Evolutionary conservation across 92 coral and sea anemone species (phyloP).

Genomic region (Umimayanthus chanpuru): DNA sequence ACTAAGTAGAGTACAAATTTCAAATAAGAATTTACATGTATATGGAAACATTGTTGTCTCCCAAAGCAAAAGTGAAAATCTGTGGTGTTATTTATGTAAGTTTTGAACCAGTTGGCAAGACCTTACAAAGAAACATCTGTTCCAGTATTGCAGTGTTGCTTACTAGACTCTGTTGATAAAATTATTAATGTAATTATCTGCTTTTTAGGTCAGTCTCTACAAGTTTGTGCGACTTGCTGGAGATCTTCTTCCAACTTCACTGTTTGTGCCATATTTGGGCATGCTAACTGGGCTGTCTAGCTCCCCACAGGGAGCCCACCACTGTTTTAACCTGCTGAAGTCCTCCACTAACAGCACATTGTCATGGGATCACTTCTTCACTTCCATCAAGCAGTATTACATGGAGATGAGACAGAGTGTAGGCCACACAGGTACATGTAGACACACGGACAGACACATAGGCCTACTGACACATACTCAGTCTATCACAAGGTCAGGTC

Average conservation of each 20-base stretch:
- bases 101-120: not conserved
- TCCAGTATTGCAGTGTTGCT: not conserved
- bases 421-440: too few species aligned
- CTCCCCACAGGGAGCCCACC: conserved; percentile 88
- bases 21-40: too few species aligned
- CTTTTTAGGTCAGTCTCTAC: conserved; percentile 72
- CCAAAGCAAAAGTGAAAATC: too few species aligned
- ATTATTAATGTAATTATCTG: not conserved
- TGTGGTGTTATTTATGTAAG: not conserved
- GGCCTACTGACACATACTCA: too few species aligned
- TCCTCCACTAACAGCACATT: conserved; percentile 79
- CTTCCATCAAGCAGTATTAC: conserved; percentile 38
- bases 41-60: too few species aligned
- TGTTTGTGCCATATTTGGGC: conserved; percentile 94
- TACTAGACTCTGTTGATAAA: not conserved
- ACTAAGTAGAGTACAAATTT: too few species aligned
- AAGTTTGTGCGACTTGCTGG: conserved; percentile 97
- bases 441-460: too few species aligned
- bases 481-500: too few species aligned
- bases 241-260: conserved; percentile 83
- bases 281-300: conserved; percentile 89
- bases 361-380: conserved; percentile 97
- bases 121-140: not conserved
- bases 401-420: conserved; percentile 84
- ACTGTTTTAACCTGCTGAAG: conserved; percentile 91